Evolutionary conservation across 2,113 vertebrate species (phyloP).

Genomic region (Sylvilagus bachmani): DNA sequence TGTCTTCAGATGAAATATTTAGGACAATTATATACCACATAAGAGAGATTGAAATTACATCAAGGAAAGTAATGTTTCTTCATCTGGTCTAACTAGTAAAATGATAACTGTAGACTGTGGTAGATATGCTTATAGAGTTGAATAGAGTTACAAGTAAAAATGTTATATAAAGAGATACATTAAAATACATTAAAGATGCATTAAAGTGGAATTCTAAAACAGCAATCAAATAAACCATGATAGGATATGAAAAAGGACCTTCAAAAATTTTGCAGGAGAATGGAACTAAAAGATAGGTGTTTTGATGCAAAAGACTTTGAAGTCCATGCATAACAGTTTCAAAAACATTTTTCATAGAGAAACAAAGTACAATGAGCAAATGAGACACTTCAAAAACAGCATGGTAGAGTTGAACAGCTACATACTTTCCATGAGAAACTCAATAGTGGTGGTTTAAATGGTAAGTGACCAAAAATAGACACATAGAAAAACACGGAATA

Average conservation of each 20-base stretch:
- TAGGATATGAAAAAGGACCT: neutral
- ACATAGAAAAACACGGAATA: neutral
- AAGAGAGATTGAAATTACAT: neutral
- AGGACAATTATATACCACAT: neutral
- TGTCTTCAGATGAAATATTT: neutral
- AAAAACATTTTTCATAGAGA: neutral
- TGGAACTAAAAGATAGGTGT: too few species aligned
- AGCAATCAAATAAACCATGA: neutral
- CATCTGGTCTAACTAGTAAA: neutral
- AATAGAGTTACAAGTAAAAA: neutral
- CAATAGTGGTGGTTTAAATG: neutral
- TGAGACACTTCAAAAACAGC: neutral
- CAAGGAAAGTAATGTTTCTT: neutral
- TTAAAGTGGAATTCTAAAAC: neutral
- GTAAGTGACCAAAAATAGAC: neutral
- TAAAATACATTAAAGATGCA: neutral
- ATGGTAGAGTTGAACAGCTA: neutral
- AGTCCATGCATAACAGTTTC: too few species aligned
- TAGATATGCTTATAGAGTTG: neutral
- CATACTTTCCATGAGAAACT: neutral
- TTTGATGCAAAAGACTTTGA: too few species aligned
- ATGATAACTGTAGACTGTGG: neutral
- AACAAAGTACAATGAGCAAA: neutral
- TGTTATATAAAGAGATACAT: neutral
- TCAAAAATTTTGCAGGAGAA: too few species aligned